Base-by-base conservation (phyloP, 1,140 invertebrate species). In the Drosophila novamexicana region DNA sequence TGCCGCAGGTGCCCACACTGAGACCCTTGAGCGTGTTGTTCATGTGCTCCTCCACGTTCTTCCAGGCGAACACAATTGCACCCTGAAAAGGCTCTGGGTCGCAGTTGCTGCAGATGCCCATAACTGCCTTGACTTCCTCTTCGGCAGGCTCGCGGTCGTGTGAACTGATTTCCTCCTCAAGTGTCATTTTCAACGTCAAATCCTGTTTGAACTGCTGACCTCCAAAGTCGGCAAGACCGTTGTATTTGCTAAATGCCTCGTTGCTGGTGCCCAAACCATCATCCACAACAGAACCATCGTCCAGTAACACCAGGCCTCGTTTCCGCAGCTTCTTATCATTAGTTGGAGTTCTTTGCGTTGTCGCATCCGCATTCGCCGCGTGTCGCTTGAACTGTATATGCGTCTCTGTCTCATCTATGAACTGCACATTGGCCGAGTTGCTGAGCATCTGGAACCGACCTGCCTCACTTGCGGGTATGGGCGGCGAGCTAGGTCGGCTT, bases 111-210 rank as follows among this genome's bases (percentile, higher is more conserved):
- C 96, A 97, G 1, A 96, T 92, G 75, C 95, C 94, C 95, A 97
- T 96, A 1, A 97, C 95, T 1, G 95, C 94, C 69, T 93, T 95
- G 0, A 97, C 96, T 91, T 97, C 96, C 18, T 94, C 96, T 90
- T 97, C 96, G 0, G 96, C 96, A 0, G 96, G 96, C 75, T 97
- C 96, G n/a, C 95, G 93, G 76, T 96, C 96, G 36, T 96, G 94
- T 44, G 94, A 93, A 91, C 93, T 86, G 52, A 93, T 89, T 62
- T 92, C 85, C 92, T 93, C 81, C 75, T 92, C 77, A 16, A 92
- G 58, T 10, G 78, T 89, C 78, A 85, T 90, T 52, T 75, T 81
- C 0, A 71, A 32, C 0, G 62, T 81, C 6, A 93, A 62, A 37
- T 92, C 84, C 32, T 91, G 79, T 36, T 93, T 92, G 14, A 92